Conservation (phyloP, 1,140 invertebrate species). For the Papilio dardanus region DNA sequence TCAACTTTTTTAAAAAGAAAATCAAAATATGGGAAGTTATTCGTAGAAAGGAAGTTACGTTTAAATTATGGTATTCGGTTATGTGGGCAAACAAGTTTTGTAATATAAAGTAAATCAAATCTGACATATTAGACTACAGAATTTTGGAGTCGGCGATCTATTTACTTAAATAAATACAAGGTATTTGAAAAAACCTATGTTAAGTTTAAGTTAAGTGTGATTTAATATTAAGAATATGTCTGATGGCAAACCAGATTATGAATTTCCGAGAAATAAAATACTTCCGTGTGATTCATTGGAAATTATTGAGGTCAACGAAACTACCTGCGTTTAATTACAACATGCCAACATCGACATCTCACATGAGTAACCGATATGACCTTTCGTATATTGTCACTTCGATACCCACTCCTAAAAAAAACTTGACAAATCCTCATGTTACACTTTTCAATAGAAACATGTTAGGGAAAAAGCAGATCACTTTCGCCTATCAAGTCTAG, state of each 20-base stretch:
- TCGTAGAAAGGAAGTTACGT: conserved; percentile 1
- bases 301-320: conserved; percentile 20
- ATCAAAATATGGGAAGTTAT: conserved; percentile 7
- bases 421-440: no score
- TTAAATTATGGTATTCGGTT: not conserved
- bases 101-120: not conserved
- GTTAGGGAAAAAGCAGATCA: not conserved
- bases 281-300: conserved; percentile 20
- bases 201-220: not conserved
- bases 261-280: conserved; percentile 12
- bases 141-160: no score
- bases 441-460: no score
- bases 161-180: not conserved
- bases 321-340: conserved; percentile 7
- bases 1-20: conserved; percentile 1
- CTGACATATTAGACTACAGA: no score
- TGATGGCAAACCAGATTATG: not conserved
- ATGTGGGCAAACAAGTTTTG: conserved; percentile 12
- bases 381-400: not conserved
- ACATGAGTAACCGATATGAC: not conserved
- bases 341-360: not conserved
- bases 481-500: no score
- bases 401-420: not conserved
- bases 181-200: not conserved
- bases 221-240: not conserved